These are phyloP conservation scores for Clamator glandarius DNA, from an alignment of 2,797 vertebrate species.

Conservation along the genomic window DNA sequence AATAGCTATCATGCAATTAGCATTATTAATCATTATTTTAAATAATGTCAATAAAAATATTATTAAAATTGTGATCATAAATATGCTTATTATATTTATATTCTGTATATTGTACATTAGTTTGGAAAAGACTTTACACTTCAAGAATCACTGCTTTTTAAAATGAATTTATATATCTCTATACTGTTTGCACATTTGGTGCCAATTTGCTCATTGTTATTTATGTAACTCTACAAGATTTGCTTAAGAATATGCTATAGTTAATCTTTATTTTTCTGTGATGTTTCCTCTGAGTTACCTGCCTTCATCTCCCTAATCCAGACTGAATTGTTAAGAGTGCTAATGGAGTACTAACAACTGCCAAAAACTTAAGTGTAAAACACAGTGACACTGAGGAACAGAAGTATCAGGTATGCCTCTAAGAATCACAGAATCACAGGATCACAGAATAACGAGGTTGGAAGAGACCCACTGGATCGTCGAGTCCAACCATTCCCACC, in stretches of 20 bases:
- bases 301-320: not conserved
- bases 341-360: not conserved
- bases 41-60: not conserved
- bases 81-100: not conserved
- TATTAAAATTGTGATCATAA: not conserved
- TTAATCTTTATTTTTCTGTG: not conserved
- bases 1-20: not conserved
- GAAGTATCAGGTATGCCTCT: not conserved
- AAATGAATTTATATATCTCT: not conserved
- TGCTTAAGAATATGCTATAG: not conserved
- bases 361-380: not conserved
- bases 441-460: too few species aligned
- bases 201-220: not conserved
- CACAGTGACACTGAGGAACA: not conserved
- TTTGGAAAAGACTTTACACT: not conserved
- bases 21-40: not conserved
- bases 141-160: not conserved
- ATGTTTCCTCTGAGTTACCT: not conserved
- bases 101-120: not conserved
- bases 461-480: too few species aligned
- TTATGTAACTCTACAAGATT: not conserved
- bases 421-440: too few species aligned
- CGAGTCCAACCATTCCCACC: too few species aligned
- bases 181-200: not conserved
- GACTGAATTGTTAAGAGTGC: not conserved